Evolutionary conservation across 2,797 vertebrate species (phyloP).

Genomic region (Diglossa cyanea): DNA sequence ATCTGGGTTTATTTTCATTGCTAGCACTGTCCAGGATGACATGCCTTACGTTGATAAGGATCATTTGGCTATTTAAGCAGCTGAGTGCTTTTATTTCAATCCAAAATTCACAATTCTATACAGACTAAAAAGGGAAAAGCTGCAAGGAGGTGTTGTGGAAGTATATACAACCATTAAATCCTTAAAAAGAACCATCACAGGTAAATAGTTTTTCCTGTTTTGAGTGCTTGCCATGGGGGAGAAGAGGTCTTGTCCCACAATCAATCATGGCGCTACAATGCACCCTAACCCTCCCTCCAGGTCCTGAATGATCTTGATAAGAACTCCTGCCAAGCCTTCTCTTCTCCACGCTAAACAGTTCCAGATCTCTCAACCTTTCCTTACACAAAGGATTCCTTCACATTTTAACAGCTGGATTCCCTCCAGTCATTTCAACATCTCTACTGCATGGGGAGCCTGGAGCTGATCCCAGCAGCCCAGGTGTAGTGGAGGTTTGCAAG

Average conservation of each 20-base stretch:
- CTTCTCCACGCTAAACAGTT: neutral
- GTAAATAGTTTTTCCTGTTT: neutral
- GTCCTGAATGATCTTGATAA: neutral
- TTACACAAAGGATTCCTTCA: neutral
- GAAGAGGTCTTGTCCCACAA: neutral
- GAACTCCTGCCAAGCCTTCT: neutral
- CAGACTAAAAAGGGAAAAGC: neutral
- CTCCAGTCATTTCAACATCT: neutral
- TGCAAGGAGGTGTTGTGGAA: neutral
- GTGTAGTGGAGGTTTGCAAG: neutral
- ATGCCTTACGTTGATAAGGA: neutral
- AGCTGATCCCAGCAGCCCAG: neutral
- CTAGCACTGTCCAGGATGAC: neutral
- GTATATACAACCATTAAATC: neutral
- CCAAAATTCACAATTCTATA: neutral
- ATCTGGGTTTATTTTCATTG: neutral
- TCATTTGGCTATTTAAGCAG: neutral
- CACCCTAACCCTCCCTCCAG: neutral
- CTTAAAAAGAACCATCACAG: neutral
- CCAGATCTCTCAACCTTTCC: neutral
- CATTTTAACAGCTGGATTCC: neutral
- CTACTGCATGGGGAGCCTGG: neutral
- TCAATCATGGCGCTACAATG: neutral
- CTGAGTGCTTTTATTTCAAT: neutral
- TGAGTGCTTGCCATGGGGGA: neutral